Base-by-base conservation (phyloP, 2,797 vertebrate species). In the Adrianichthys oophorus region DNA sequence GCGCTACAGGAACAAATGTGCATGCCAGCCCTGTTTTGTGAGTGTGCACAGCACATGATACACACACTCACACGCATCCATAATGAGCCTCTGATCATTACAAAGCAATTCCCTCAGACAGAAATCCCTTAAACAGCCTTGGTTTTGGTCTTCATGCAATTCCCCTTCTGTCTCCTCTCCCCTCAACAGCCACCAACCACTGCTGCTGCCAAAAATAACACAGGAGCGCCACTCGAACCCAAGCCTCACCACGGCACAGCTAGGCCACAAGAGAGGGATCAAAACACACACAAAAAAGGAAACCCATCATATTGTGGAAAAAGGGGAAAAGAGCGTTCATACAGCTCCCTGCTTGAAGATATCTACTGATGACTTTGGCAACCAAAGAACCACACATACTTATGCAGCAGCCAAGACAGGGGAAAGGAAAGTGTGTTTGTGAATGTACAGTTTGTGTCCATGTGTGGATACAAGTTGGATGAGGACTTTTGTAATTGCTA, bases 211-310 rank as follows among this genome's bases (percentile, higher is more conserved):
- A 93, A 90, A 93, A 93, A 93, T 93, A 93, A 93, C 92, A 93
- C 90, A 78, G 90, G 89, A 93, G 92, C 92, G 91, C 91, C 92
- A 92, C 90, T 92, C 86, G 84, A 93, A 89, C 87, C 90, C 85
- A 86, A 79, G 86, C 88, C 86, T 88, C 81, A 86, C 91, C 92
- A 66, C 91, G 90, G 88, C 78, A 59, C 86, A 80, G 86, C 84
- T 68, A 48, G 61, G 85, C 91, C 88, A 74, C 91, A 91, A 89
- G 89, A 90, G 85, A 88, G 67, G 90, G 92, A 93, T 93, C 92
- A 93, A 92, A 93, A 93, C 91, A 93, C 92, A 92, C 92, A 93
- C 91, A 92, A 92, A 91, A 92, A 92, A 91, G 91, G 91, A 93
- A 93, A 93, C 91, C 89, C 91, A 91, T 92, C 87, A 90, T 85